Percentiles rank a stretch among this genome's conserved stretches.
Conservation (phyloP, 2,888 invertebrate species). For the Galeruca laticollis region DNA sequence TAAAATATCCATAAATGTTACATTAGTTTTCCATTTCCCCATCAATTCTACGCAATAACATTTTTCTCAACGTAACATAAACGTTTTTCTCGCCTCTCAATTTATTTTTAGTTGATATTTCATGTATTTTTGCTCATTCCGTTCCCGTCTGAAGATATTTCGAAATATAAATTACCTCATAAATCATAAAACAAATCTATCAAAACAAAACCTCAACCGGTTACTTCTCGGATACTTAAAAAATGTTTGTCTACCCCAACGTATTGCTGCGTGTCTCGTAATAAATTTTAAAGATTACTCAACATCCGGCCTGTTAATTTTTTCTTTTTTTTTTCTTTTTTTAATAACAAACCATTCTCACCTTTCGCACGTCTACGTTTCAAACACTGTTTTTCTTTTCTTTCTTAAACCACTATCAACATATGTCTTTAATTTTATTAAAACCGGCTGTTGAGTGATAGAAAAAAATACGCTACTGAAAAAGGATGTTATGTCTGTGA, state of each 20-base stretch:
- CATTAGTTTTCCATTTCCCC: too few relatives aligned
- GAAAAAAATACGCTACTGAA: conserved; percentile 46
- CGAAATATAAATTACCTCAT: too few relatives aligned
- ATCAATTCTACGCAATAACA: too few relatives aligned
- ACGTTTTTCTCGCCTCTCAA: too few relatives aligned
- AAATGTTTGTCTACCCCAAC: conserved; percentile 36
- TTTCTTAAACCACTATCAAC: conserved; percentile 37
- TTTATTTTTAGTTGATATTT: too few relatives aligned
- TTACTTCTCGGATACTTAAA: conserved; percentile 31
- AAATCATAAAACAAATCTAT: not conserved
- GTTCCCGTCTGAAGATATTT: too few relatives aligned
- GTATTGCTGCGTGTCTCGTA: conserved; percentile 39
- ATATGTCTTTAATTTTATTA: conserved; percentile 47
- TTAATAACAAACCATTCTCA: conserved; percentile 50
- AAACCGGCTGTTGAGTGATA: conserved; percentile 46
- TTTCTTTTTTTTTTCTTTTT: conserved; percentile 24
- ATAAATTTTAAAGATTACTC: conserved; percentile 47
- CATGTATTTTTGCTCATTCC: too few relatives aligned
- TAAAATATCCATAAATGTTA: too few relatives aligned
- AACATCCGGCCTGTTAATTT: conserved; percentile 45
- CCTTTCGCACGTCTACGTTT: conserved; percentile 50
- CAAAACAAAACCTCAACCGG: conserved; percentile 4
- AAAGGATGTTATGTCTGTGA: conserved; percentile 62
- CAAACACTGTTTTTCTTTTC: conserved; percentile 44
- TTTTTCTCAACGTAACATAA: too few relatives aligned